These are phyloP conservation scores for Tinamus guttatus DNA, from an alignment of 2,113 vertebrate species.

Conservation along the genomic window DNA sequence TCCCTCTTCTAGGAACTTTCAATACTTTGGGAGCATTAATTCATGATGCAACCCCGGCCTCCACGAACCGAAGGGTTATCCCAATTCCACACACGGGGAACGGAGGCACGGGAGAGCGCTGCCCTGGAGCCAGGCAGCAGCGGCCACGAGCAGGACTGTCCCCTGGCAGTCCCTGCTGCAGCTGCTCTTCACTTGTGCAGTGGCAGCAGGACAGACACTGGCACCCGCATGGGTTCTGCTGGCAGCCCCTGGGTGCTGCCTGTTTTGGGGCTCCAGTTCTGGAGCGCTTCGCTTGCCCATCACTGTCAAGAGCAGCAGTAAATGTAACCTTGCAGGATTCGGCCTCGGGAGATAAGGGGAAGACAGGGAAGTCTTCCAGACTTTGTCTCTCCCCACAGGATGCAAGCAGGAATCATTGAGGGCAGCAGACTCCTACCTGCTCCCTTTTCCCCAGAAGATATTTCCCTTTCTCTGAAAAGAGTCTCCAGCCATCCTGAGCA, in stretches of 20 bases:
- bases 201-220: neutral
- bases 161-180: no score
- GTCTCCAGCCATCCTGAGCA: neutral
- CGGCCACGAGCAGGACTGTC: neutral
- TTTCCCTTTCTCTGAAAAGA: neutral
- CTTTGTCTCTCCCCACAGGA: neutral
- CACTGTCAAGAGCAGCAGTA: accelerated
- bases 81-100: neutral
- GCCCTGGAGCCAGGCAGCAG: accelerated
- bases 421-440: neutral
- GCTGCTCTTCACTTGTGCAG: no score
- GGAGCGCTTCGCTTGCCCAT: neutral
- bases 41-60: neutral
- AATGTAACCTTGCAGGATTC: neutral
- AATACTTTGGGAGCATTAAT: neutral
- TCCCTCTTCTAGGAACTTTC: neutral
- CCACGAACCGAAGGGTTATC: neutral
- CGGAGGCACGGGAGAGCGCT: neutral
- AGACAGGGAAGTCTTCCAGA: neutral
- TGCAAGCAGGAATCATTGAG: neutral
- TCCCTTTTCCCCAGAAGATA: neutral
- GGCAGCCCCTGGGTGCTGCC: neutral
- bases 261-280: neutral
- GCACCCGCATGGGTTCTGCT: neutral
- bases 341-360: neutral